Base-by-base conservation (phyloP, 1,140 invertebrate species). In the Pseudomyrmex gracilis region DNA sequence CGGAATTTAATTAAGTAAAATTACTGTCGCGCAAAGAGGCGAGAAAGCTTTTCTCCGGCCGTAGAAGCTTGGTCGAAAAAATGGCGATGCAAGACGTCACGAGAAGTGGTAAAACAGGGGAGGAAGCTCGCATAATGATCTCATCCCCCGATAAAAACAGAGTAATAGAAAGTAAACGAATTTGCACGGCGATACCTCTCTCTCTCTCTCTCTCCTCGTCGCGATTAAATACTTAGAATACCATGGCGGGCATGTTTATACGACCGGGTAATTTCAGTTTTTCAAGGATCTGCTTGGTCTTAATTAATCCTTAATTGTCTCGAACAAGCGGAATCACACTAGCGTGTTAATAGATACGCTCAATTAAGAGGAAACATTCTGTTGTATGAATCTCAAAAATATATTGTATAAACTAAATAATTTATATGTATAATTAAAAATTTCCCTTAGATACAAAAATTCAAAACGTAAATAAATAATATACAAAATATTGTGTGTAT, bases 1-100 rank as follows among this genome's bases (percentile, higher is more conserved):
- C 93, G 94, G 94, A 94, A 94, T 94, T 94, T 94, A 94, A 94
- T 94, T 94, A 94, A 94, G 93, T 94, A 92, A 94, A 94, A 94
- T 94, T 94, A 94, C 93, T 94, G 94, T 94, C 94, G 91, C 93
- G 61, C 83, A 85, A 68, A 89, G 87, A 91, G 91, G 91, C 91
- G 93, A 93, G 90, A 93, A 34, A 92, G 86, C 82, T 34, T 45
- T 64, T 82, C 51, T 78, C 64, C 64, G 13, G 51, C 15, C 58
- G 53, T n/a, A n/a, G n/a, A 24, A 83, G 15, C 49, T 17, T 20
- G 85, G 73, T 60, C 82, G 68, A 74, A 84, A 85, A 87, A 86
- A 77, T 88, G 82, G 86, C 74, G 85, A 85, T 67, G 85, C 80
- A 84, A 87, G 85, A 87, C 85, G 86, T 84, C 77, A 87, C 85